Evolutionary conservation across 2,113 vertebrate species (phyloP).

Genomic region (Macroglossus sobrinus): DNA sequence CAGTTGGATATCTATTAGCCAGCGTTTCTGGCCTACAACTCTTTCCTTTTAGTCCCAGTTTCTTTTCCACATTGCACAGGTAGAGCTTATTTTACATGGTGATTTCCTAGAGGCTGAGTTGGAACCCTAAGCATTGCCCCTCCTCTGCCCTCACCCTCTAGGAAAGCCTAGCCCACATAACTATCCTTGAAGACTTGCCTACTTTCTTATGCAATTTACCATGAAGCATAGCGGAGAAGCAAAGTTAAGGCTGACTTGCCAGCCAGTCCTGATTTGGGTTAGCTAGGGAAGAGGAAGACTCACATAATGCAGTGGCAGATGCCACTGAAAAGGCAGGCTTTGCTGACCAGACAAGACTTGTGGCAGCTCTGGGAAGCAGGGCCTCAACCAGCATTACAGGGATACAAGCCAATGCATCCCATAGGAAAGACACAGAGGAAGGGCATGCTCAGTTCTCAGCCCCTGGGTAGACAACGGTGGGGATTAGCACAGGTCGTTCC

Average conservation of each 20-base stretch:
- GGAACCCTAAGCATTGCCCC: neutral
- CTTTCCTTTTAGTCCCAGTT: neutral
- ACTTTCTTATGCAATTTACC: neutral
- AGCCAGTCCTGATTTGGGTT: neutral
- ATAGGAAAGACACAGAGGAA: neutral
- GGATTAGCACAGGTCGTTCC: neutral
- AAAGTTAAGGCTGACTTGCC: neutral
- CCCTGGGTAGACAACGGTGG: too few species aligned
- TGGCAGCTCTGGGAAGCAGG: neutral
- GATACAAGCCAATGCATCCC: neutral
- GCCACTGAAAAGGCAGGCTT: neutral
- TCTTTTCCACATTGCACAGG: neutral
- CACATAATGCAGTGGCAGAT: neutral
- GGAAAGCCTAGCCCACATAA: neutral
- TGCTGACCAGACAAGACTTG: neutral
- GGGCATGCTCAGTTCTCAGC: neutral
- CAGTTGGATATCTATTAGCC: neutral
- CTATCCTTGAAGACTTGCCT: neutral
- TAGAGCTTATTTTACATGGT: neutral
- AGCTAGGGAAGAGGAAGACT: neutral
- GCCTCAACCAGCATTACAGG: neutral
- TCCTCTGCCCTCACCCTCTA: too few species aligned
- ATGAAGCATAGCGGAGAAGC: neutral
- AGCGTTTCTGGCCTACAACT: neutral
- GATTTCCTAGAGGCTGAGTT: neutral